A percentile compares a stretch with the other conserved stretches of the same genome.
Conservation (phyloP, 2,797 vertebrate genomes). For the Psittacula derbiana region DNA sequence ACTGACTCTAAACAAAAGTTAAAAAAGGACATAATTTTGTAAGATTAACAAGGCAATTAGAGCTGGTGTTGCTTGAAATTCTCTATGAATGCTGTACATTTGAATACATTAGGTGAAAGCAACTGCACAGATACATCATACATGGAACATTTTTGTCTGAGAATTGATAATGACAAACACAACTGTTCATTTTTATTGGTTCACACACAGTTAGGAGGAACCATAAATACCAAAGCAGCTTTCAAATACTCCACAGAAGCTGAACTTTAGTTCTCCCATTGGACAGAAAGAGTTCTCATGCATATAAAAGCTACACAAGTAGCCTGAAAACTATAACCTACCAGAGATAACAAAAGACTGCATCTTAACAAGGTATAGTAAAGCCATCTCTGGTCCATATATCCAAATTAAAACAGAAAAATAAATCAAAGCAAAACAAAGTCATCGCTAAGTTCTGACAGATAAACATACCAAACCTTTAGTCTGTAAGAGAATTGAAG, state of each 20-base stretch:
- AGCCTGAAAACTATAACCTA: background rate
- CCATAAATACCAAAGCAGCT: background rate
- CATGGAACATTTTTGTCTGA: background rate
- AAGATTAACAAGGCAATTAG: constrained; percentile 49
- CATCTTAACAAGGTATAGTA: background rate
- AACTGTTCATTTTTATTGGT: background rate
- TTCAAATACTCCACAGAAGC: background rate
- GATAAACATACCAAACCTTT: background rate
- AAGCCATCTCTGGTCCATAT: background rate
- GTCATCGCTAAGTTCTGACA: background rate
- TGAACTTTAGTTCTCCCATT: background rate
- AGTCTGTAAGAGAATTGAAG: background rate
- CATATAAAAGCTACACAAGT: accelerated
- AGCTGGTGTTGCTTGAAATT: background rate
- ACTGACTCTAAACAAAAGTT: constrained; percentile 42
- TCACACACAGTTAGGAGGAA: background rate
- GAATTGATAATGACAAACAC: background rate
- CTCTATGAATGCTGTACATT: background rate
- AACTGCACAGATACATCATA: background rate
- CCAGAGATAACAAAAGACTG: background rate
- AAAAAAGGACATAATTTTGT: constrained; percentile 18
- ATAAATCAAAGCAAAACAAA: background rate
- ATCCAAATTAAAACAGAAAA: background rate
- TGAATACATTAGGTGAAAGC: constrained; percentile 9
- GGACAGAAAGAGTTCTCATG: background rate